Evolutionary conservation across 2,888 invertebrate genomes (phyloP).

Genomic region (Actias luna): DNA sequence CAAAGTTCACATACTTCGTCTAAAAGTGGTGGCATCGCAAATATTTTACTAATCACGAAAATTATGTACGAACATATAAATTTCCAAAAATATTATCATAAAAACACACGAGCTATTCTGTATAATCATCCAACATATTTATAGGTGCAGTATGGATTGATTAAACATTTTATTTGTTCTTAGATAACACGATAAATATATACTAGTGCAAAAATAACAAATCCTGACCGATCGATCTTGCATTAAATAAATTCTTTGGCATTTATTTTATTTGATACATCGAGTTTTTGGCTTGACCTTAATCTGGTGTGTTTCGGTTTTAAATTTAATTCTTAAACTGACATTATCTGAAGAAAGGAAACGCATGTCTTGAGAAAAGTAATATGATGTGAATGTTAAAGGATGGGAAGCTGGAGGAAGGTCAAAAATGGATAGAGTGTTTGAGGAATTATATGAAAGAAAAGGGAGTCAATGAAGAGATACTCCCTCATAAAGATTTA

Average conservation of each 20-base stretch:
- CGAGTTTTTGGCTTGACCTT: too few relatives aligned
- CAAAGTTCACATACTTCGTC: background rate
- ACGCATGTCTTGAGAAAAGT: too few relatives aligned
- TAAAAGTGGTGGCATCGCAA: background rate
- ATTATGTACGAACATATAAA: background rate
- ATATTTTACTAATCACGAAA: background rate
- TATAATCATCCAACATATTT: slow-evolving; percentile 1
- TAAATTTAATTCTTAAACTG: too few relatives aligned
- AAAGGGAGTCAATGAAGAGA: too few relatives aligned
- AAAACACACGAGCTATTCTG: background rate
- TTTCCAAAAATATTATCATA: background rate
- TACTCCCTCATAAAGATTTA: too few relatives aligned
- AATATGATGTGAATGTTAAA: too few relatives aligned
- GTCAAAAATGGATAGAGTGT: too few relatives aligned
- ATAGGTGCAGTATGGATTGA: slow-evolving; percentile 1
- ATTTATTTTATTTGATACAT: background rate
- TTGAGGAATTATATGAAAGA: too few relatives aligned
- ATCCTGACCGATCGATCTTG: background rate
- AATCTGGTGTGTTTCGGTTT: too few relatives aligned
- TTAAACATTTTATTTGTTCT: slow-evolving; percentile 5
- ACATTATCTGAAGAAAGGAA: too few relatives aligned
- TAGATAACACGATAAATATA: background rate
- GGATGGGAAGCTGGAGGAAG: too few relatives aligned
- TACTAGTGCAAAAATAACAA: slow-evolving; percentile 1
- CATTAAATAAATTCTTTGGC: background rate